Evolutionary conservation across 2,113 vertebrate species (phyloP).

Genomic region (Chloebia gouldiae): DNA sequence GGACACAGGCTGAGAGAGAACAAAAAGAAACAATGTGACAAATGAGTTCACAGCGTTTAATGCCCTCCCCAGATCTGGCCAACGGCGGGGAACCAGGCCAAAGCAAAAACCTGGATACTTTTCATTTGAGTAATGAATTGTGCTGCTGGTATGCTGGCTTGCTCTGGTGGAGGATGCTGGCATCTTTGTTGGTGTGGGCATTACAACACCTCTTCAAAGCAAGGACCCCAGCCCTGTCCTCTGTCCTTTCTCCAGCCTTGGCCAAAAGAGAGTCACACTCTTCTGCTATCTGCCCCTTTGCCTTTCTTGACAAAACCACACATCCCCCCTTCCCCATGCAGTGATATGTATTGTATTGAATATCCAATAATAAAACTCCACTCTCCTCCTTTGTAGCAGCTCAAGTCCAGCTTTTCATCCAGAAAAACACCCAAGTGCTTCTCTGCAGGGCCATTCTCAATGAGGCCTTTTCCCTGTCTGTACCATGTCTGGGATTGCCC

Average conservation of each 20-base stretch:
- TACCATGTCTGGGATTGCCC: not conserved
- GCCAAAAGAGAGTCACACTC: not conserved
- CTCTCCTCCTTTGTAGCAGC: not conserved
- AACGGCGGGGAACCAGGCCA: not conserved
- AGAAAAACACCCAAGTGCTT: not conserved
- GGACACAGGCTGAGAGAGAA: not conserved
- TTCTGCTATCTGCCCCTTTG: not conserved
- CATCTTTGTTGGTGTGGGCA: accelerated
- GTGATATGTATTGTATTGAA: not conserved
- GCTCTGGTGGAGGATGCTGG: accelerated
- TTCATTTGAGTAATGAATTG: not conserved
- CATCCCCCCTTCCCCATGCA: too few species aligned
- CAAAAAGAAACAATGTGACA: not conserved
- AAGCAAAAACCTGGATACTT: not conserved
- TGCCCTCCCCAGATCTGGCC: accelerated
- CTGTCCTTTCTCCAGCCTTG: not conserved
- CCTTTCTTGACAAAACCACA: not conserved
- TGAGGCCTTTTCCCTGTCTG: not conserved
- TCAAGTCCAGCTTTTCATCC: not conserved
- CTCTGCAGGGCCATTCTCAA: not conserved
- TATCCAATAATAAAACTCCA: not conserved
- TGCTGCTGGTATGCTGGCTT: not conserved
- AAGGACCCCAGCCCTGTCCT: not conserved
- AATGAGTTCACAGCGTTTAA: not conserved
- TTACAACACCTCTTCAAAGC: not conserved